Evolutionary conservation across 2,113 vertebrate species (phyloP).

Genomic region (Ptyas mucosa): DNA sequence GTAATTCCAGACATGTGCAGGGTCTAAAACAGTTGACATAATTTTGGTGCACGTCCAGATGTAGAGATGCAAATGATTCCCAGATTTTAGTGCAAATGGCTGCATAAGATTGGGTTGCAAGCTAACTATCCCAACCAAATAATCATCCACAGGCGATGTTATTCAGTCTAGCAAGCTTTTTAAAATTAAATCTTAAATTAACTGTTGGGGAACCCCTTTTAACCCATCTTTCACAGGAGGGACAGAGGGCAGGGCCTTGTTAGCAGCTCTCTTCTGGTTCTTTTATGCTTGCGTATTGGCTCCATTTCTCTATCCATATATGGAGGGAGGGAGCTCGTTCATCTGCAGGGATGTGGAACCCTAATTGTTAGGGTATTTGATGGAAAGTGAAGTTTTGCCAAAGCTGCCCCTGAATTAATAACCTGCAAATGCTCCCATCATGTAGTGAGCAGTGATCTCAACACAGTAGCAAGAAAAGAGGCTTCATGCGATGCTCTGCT

Average conservation of each 20-base stretch:
- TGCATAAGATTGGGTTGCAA: conserved; percentile 8
- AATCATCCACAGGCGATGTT: conserved; percentile 7
- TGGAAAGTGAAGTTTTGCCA: not conserved
- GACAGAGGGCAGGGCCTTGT: not conserved
- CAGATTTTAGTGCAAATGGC: not conserved
- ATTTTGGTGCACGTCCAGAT: conserved; percentile 37
- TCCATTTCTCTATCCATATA: not conserved
- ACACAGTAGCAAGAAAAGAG: not conserved
- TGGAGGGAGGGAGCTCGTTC: not conserved
- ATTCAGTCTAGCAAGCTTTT: not conserved
- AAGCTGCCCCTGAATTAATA: not conserved
- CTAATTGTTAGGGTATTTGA: not conserved
- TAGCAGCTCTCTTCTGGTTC: not conserved
- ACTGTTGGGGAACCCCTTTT: not conserved
- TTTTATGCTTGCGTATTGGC: not conserved
- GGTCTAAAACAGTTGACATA: not conserved
- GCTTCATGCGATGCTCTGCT: not conserved
- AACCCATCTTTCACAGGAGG: not conserved
- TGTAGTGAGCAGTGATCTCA: not conserved
- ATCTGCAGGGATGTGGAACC: not conserved
- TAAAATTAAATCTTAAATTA: not conserved
- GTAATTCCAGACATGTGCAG: not conserved
- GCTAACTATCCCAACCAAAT: conserved; percentile 31
- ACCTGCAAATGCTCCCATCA: not conserved
- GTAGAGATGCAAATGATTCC: not conserved